Evolutionary conservation across 2,113 vertebrate genomes (phyloP).

Genomic region (Hoplias malabaricus): DNA sequence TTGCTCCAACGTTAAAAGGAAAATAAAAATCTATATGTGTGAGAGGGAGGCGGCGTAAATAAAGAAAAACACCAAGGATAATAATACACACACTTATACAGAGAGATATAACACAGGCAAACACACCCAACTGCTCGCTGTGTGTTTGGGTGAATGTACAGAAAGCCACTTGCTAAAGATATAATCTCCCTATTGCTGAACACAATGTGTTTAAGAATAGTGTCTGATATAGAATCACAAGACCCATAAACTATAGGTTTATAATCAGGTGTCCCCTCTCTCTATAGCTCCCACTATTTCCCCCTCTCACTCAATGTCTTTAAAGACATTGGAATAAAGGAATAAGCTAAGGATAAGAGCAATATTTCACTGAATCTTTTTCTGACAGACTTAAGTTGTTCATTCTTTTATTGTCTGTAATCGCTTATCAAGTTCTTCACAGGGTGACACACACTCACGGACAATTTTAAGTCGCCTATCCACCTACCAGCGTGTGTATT

Average conservation of each 20-base stretch:
- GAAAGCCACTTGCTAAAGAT: neutral
- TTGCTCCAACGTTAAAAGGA: constrained; percentile 22
- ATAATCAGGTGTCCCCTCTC: too few species aligned
- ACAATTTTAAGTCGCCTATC: too few species aligned
- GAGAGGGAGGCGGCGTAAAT: neutral
- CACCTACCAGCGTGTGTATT: too few species aligned
- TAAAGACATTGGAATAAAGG: too few species aligned
- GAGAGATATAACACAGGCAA: neutral
- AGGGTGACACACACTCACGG: too few species aligned
- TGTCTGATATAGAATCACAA: too few species aligned
- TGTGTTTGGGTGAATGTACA: neutral
- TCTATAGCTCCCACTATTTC: neutral
- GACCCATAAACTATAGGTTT: too few species aligned
- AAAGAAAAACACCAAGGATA: neutral
- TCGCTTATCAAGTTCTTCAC: too few species aligned
- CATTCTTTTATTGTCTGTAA: too few species aligned
- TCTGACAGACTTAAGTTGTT: too few species aligned
- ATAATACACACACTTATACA: constrained; percentile 13
- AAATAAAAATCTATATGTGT: constrained; percentile 43
- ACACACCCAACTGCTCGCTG: neutral
- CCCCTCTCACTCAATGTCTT: neutral
- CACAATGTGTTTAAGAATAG: neutral
- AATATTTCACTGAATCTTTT: too few species aligned
- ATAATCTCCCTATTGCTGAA: neutral
- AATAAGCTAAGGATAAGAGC: too few species aligned